These are phyloP conservation scores for Glyptemys insculpta DNA, from an alignment of 2,797 vertebrate genomes.

Conservation along the genomic window DNA sequence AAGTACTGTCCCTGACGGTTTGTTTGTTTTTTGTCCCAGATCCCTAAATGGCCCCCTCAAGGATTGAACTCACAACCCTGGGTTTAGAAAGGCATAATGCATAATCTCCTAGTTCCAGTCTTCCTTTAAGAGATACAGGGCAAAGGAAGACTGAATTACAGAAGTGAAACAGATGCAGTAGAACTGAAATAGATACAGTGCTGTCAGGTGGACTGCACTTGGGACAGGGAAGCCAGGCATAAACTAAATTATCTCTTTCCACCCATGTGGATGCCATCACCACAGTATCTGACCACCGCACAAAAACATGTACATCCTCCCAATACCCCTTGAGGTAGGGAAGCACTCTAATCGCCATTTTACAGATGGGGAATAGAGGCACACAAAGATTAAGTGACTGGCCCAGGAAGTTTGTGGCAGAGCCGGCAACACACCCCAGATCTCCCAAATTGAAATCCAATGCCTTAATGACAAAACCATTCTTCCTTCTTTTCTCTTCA, in stretches of 20 bases:
- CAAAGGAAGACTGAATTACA: neutral
- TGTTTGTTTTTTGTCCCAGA: no score
- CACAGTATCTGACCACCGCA: neutral
- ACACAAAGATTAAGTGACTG: neutral
- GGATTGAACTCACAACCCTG: no score
- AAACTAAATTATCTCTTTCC: neutral
- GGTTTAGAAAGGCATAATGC: no score
- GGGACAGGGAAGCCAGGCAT: neutral
- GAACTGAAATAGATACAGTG: neutral
- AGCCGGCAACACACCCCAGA: neutral
- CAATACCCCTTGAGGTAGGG: neutral
- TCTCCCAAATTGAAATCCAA: neutral
- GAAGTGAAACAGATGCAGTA: neutral
- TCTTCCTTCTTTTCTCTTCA: neutral
- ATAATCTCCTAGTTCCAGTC: neutral
- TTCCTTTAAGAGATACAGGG: neutral
- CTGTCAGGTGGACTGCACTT: neutral
- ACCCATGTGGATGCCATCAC: neutral
- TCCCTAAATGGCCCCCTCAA: no score
- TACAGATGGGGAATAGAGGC: neutral
- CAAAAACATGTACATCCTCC: neutral
- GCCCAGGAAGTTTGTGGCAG: neutral
- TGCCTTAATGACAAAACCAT: neutral
- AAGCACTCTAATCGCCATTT: neutral
- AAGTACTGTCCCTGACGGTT: no score